These are phyloP conservation scores for Acrobasis suavella DNA, from an alignment of 2,888 invertebrate genomes.

Conservation along the genomic window DNA sequence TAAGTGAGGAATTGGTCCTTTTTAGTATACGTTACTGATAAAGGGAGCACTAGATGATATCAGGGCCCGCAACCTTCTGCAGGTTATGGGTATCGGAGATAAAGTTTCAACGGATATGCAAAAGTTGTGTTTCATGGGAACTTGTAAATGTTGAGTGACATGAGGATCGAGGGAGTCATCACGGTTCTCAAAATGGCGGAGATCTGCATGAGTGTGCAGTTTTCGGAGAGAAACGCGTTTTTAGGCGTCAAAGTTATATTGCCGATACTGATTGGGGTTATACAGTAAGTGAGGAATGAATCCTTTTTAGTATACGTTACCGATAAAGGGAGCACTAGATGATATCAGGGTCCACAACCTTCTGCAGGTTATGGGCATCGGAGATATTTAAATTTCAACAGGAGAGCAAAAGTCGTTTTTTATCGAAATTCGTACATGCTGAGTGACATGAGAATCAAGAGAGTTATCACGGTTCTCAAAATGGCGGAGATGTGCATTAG, in stretches of 20 bases:
- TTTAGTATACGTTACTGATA: no score
- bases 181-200: slow-evolving; percentile 85
- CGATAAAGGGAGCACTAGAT: no score
- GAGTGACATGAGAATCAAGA: slow-evolving; percentile 86
- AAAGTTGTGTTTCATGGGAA: no score
- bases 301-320: no score
- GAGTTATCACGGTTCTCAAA: slow-evolving; percentile 85
- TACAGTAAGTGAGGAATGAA: slow-evolving; percentile 57
- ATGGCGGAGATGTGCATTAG: slow-evolving; percentile 86
- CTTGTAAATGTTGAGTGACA: slow-evolving; percentile 91
- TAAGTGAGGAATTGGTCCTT: slow-evolving; percentile 43
- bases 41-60: no score
- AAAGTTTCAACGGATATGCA: no score
- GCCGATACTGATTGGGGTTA: slow-evolving; percentile 68
- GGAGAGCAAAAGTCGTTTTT: no score
- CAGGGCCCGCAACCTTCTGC: no score
- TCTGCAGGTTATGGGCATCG: no score
- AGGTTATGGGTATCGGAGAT: no score
- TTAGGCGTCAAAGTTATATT: slow-evolving; percentile 82
- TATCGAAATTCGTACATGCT: slow-evolving; percentile 75
- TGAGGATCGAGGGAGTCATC: slow-evolving; percentile 82
- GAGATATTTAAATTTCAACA: no score
- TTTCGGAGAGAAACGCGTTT: slow-evolving; percentile 87
- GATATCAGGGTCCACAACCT: no score
- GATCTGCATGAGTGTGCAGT: slow-evolving; percentile 88